These are phyloP conservation scores for Lathamus discolor DNA, from an alignment of 2,113 vertebrate genomes.

Conservation along the genomic window DNA sequence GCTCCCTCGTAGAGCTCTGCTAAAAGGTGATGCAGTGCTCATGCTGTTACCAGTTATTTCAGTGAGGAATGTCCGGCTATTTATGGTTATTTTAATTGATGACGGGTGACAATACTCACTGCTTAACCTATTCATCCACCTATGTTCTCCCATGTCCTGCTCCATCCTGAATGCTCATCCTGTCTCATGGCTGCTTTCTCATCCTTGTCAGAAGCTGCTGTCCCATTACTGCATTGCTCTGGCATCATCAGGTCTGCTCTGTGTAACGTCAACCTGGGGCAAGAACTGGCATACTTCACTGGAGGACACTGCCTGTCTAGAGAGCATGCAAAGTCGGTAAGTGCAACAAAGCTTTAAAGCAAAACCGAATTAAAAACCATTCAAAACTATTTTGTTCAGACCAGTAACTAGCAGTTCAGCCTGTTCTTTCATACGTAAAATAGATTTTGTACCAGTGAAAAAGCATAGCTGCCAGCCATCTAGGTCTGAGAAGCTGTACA, in stretches of 20 bases:
- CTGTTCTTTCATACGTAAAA: background rate
- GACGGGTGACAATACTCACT: constrained; percentile 57
- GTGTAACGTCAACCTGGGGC: background rate
- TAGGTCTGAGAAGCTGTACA: background rate
- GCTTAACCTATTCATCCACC: constrained; percentile 16
- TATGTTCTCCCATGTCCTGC: constrained; percentile 13
- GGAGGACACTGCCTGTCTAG: background rate
- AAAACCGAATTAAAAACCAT: background rate
- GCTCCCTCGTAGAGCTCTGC: background rate
- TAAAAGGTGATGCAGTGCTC: background rate
- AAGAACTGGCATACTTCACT: background rate
- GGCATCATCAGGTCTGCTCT: background rate
- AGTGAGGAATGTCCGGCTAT: constrained; percentile 50
- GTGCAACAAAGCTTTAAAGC: background rate
- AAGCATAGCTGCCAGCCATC: background rate
- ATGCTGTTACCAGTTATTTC: constrained; percentile 54
- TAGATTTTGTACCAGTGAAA: background rate
- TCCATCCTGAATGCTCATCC: background rate
- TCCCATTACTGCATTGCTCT: background rate
- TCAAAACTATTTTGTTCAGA: background rate
- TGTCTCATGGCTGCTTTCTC: background rate
- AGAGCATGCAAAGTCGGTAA: background rate
- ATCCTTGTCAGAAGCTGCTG: background rate
- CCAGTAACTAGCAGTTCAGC: background rate
- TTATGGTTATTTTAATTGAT: constrained; percentile 63